Conservation (phyloP, 2,888 invertebrate species). For the Carcina quercana region DNA sequence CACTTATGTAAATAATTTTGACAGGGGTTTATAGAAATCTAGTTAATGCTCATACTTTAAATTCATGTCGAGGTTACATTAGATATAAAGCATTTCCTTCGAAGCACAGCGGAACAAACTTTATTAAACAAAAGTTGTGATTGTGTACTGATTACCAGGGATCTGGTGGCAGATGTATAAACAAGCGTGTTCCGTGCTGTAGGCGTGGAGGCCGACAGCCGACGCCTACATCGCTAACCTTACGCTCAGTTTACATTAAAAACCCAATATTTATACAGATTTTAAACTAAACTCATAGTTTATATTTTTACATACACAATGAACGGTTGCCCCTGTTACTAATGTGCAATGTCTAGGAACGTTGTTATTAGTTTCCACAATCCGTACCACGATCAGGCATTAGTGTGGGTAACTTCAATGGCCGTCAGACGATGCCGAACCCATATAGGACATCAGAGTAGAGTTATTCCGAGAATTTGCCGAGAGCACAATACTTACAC, state of each 20-base stretch:
- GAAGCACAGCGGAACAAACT: slow-evolving; percentile 4
- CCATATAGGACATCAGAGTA: too few relatives aligned
- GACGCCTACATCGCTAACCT: slow-evolving; percentile 36
- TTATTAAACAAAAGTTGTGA: slow-evolving; percentile 15
- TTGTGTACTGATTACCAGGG: slow-evolving; percentile 31
- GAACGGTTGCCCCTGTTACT: too few relatives aligned
- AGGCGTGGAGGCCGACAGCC: slow-evolving; percentile 52
- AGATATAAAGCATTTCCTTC: slow-evolving; percentile 1
- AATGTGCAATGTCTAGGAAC: too few relatives aligned
- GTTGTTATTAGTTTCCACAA: too few relatives aligned
- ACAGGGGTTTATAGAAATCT: not conserved
- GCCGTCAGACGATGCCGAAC: too few relatives aligned
- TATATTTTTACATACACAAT: too few relatives aligned
- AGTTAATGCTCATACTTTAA: not conserved
- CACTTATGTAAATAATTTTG: not conserved
- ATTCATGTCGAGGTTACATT: slow-evolving; percentile 1
- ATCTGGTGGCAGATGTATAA: slow-evolving; percentile 46
- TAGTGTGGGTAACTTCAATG: too few relatives aligned
- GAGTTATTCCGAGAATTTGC: too few relatives aligned
- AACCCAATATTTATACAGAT: slow-evolving; percentile 35
- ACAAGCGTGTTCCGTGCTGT: slow-evolving; percentile 58
- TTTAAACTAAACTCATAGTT: slow-evolving; percentile 34
- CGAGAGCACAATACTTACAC: too few relatives aligned
- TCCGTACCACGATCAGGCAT: too few relatives aligned
- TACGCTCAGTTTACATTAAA: slow-evolving; percentile 41